Percentiles rank a stretch among this genome's conserved stretches.
These are phyloP conservation scores for Megaceryle alcyon DNA, from an alignment of 2,797 vertebrate genomes.

Conservation along the genomic window DNA sequence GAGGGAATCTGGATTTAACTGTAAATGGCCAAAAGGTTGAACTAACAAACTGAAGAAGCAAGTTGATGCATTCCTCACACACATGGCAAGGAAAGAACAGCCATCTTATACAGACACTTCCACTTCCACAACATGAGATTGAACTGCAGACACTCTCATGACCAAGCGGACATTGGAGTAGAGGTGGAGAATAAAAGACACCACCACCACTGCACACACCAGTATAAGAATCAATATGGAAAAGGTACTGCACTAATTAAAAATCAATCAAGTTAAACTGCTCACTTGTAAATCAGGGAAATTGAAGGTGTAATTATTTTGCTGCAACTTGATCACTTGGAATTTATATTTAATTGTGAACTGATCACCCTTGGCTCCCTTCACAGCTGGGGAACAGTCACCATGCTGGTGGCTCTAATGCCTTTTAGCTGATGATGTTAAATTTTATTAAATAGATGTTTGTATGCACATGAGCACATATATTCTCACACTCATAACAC, in stretches of 20 bases:
- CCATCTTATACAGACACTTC: background rate
- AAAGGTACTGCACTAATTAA: background rate
- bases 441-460: background rate
- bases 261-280: background rate
- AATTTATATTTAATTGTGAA: background rate
- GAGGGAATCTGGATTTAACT: background rate
- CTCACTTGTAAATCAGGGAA: background rate
- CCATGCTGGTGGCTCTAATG: background rate
- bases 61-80: background rate
- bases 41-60: background rate
- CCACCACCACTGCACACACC: no score
- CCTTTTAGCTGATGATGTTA: background rate
- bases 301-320: background rate
- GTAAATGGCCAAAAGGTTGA: background rate
- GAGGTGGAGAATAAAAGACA: background rate
- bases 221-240: background rate
- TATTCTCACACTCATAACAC: background rate
- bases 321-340: background rate
- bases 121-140: background rate
- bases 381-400: background rate
- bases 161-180: background rate
- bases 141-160: background rate
- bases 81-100: background rate
- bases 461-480: background rate
- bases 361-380: background rate